Evolutionary conservation across 2,113 vertebrate species (phyloP).

Genomic region (Dipodomys merriami): DNA sequence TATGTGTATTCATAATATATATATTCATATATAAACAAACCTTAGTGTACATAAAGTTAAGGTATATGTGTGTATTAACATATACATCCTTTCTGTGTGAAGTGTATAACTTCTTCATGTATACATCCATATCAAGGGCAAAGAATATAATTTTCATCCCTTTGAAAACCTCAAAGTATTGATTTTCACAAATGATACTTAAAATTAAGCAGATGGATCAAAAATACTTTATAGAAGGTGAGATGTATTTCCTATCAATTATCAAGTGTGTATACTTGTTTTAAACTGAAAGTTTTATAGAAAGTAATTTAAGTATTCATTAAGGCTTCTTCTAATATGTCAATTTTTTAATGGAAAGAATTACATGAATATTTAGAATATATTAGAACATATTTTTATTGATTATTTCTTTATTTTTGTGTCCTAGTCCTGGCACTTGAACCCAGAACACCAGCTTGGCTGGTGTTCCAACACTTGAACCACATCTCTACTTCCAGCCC

Average conservation of each 20-base stretch:
- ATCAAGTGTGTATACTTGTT: background rate
- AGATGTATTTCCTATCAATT: background rate
- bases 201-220: background rate
- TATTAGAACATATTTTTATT: background rate
- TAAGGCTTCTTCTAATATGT: background rate
- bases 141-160: background rate
- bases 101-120: background rate
- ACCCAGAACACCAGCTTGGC: too few relatives aligned
- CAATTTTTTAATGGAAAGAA: background rate
- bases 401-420: too few relatives aligned
- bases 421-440: too few relatives aligned
- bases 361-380: background rate
- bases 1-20: background rate
- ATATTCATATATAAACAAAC: background rate
- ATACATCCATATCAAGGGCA: background rate
- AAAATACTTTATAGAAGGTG: background rate
- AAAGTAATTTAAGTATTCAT: background rate
- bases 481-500: too few relatives aligned
- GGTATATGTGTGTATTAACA: background rate
- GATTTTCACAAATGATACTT: background rate
- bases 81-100: background rate
- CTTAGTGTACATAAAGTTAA: too few relatives aligned
- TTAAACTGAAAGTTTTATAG: constrained; percentile 17
- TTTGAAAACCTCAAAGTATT: background rate
- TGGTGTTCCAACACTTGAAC: too few relatives aligned